Evolutionary conservation across 2,113 vertebrate species (phyloP), one percentile per base, ranked within the genome.

Genomic region (Axis porcinus): DNA sequence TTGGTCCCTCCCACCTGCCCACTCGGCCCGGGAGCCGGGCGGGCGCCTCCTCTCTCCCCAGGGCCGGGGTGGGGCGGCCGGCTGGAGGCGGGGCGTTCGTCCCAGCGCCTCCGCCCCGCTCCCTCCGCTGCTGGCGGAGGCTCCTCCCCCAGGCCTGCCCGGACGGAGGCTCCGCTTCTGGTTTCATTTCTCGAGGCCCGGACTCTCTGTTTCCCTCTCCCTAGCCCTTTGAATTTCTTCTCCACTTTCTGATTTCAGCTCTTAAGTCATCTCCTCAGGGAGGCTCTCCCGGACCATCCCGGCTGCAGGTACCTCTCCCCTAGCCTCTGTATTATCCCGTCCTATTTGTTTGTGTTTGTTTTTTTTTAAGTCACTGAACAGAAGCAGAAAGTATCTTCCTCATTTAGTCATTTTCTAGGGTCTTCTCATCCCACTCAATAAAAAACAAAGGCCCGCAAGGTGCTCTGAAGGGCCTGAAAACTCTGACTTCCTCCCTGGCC

Each of bases 41-140:
- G 7, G 76, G 95, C 91, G 91, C 96, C 96, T 83, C 57, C 87
- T 89, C 45, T 36, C 86, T 96, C 94, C 76, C 91, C 64, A 47
- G 99, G 99, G 98, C 99, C 99, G 67, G 98, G 99, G 89, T 98
- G 91, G 14, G 98, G 98, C 50, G 98, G 98, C 93, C 93, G 97
- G 91, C 97, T 98, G 5, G 94, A 97, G 5, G 99, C 99, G 55
- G 98, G 98, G 7, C 97, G 98, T 21, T 98, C 98, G 0, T 99
- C 5, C 98, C 98, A 1, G 98, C 98, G 17, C 97, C 97, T 47
- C 9, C 21, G 64, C 70, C 36, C 70, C 6, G 40, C 99, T 98
- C 99, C 98, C 1, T 95, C 98, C 64, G 50, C 47, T 5, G 60
- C 86, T n/a, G 95, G 47, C 45, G 7, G 74, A 93, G 70, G 85